A percentile compares a stretch with the other conserved stretches of the same genome.
Evolutionary conservation across 1,140 invertebrate genomes (phyloP).

Genomic region (Octopus sinensis): DNA sequence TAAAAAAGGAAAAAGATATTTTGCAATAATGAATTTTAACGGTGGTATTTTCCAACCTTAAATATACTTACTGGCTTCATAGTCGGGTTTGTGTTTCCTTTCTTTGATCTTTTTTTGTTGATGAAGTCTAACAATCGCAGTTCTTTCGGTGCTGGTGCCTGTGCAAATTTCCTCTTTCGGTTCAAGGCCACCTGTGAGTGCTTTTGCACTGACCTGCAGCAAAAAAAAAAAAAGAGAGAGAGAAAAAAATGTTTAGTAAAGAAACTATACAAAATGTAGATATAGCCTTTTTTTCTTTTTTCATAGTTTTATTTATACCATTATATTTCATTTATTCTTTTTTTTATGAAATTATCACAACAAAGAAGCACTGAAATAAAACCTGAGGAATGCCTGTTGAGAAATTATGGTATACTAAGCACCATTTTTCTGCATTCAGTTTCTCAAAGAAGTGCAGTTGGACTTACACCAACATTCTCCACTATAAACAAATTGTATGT

Average conservation of each 20-base stretch:
- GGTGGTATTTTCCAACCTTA: conserved; percentile 24
- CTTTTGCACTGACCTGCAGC: conserved; percentile 48
- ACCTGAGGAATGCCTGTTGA: too few relatives aligned
- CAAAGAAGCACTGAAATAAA: too few relatives aligned
- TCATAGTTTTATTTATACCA: neutral
- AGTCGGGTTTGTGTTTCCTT: neutral
- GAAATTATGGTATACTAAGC: too few relatives aligned
- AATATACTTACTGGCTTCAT: conserved; percentile 29
- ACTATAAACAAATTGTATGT: too few relatives aligned
- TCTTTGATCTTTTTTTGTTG: conserved; percentile 40
- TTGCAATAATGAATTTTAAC: conserved; percentile 29
- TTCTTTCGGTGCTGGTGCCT: conserved; percentile 74
- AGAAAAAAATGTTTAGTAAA: neutral
- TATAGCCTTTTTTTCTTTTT: neutral
- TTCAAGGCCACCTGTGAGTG: conserved; percentile 65
- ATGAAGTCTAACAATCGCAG: conserved; percentile 71
- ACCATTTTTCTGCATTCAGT: too few relatives aligned
- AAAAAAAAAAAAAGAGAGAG: neutral
- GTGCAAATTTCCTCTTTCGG: conserved; percentile 81
- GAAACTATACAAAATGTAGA: neutral
- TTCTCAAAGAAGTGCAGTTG: too few relatives aligned
- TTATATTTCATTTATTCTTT: too few relatives aligned
- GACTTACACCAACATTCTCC: too few relatives aligned
- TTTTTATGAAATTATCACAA: too few relatives aligned
- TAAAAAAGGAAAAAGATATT: neutral